Base-by-base conservation (phyloP, 1,140 invertebrate species). In the Nymphalis io region DNA sequence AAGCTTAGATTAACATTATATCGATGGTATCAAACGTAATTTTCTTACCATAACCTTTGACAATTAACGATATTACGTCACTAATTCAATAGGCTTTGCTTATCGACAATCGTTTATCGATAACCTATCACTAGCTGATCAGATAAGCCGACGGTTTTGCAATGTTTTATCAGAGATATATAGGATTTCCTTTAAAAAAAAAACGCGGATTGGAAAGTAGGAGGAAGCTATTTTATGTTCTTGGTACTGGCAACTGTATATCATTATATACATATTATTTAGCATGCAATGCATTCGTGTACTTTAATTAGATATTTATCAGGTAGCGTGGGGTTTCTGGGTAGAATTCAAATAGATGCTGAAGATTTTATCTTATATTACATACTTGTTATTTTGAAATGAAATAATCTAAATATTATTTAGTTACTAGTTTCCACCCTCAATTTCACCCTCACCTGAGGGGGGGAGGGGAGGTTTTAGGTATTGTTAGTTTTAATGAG, bases 31-130 rank as follows among this genome's bases (percentile, higher is more conserved):
- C 40, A 42, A 42, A 15, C 40, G 40, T 42, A 42, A 42, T 42
- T 42, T 42, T n/a, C 40, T 42, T 60, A n/a, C 23, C 57, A 40
- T n/a, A 60, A 60, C 58, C 58, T 60, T 60, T 60, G 40, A n/a
- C 40, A 42, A 60, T 60, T 60, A 23, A 1, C 40, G 40, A 15
- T 60, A 16, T 60, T 60, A 60, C 58, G 38, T 40, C 38, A 60
- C 57, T 18, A 39, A 33, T 33, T 33, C 27, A 33, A 33, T 33
- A 8, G 40, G 15, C 40, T 42, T 46, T 38, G 27, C 16, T 60
- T 60, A 60, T 60, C 58, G 58, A 60, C 38, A 18, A 42, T 42
- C 40, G 12, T 42, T 60, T 60, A 60, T 60, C 58, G 18, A 42
- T 42, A 42, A 42, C 40, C 27, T 58, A 58, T 21, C 58, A 60